Percentiles rank a stretch among this genome's conserved stretches.
phyloP scores from a whole-genome alignment of 2,888 invertebrate genomes.

The Caradrina clavipalpis region DNA sequence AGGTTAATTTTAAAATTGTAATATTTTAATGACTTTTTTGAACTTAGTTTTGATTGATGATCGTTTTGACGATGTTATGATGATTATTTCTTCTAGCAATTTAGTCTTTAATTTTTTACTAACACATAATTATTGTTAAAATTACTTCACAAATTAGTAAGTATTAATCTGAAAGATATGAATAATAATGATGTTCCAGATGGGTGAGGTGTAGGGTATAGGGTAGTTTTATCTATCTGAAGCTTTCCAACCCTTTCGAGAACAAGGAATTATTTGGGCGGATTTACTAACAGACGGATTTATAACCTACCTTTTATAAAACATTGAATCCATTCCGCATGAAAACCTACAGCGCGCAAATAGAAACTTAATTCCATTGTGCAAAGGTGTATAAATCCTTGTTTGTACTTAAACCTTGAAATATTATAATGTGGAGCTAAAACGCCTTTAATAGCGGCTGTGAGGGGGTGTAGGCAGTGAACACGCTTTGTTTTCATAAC shows the following conservation, averaged over 20 bases:
- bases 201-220: not conserved
- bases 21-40: too few relatives aligned
- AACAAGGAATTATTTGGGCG: not conserved
- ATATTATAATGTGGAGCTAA: slow-evolving; percentile 37
- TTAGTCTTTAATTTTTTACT: too few relatives aligned
- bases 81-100: too few relatives aligned
- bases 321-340: slow-evolving; percentile 2
- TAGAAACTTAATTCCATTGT: slow-evolving; percentile 13
- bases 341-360: not conserved
- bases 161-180: too few relatives aligned
- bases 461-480: slow-evolving; percentile 25
- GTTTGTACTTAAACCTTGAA: slow-evolving; percentile 36
- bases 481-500: slow-evolving; percentile 46
- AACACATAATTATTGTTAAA: too few relatives aligned
- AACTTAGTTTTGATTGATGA: too few relatives aligned
- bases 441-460: slow-evolving; percentile 12
- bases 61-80: too few relatives aligned
- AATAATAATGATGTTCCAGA: too few relatives aligned
- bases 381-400: slow-evolving; percentile 29
- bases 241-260: not conserved
- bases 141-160: too few relatives aligned
- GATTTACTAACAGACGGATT: not conserved
- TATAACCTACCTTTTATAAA: not conserved
- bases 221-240: not conserved
- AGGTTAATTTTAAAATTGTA: too few relatives aligned